phyloP scores from a whole-genome alignment of 2,888 invertebrate genomes.

The Euspilapteryx auroguttella region DNA sequence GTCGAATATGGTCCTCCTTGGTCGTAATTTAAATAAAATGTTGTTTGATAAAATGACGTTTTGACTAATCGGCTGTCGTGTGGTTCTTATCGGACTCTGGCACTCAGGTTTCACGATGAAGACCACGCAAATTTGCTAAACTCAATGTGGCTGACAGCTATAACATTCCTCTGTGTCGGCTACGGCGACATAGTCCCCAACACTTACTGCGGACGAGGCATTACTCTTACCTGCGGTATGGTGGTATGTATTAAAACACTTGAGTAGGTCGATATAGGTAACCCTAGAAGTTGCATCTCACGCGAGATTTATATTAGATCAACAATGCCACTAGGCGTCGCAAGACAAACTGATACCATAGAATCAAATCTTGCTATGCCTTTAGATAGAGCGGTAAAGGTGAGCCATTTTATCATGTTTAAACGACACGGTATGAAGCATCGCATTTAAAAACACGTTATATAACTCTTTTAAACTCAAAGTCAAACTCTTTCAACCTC shows the following conservation, averaged over 20 bases:
- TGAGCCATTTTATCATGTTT: constrained; percentile 57
- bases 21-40: too few relatives aligned
- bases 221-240: constrained; percentile 98
- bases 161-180: constrained; percentile 99
- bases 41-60: constrained; percentile 4
- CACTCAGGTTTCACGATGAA: constrained; percentile 93
- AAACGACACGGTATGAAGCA: constrained; percentile 22
- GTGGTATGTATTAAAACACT: constrained; percentile 90
- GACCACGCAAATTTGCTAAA: constrained; percentile 98
- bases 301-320: too few relatives aligned
- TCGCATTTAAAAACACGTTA: constrained; percentile 15
- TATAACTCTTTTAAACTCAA: constrained; percentile 29
- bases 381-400: constrained; percentile 45
- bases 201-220: constrained; percentile 99
- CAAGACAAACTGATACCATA: neutral
- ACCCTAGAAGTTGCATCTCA: too few relatives aligned
- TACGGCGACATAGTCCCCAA: constrained; percentile 99
- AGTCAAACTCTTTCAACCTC: constrained; percentile 54
- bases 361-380: constrained; percentile 38
- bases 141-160: constrained; percentile 99
- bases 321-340: too few relatives aligned
- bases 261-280: constrained; percentile 19
- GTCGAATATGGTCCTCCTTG: too few relatives aligned
- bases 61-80: constrained; percentile 34
- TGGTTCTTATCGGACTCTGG: constrained; percentile 43